Conservation (phyloP, 2,797 vertebrate genomes). For the Garrulus glandarius region DNA sequence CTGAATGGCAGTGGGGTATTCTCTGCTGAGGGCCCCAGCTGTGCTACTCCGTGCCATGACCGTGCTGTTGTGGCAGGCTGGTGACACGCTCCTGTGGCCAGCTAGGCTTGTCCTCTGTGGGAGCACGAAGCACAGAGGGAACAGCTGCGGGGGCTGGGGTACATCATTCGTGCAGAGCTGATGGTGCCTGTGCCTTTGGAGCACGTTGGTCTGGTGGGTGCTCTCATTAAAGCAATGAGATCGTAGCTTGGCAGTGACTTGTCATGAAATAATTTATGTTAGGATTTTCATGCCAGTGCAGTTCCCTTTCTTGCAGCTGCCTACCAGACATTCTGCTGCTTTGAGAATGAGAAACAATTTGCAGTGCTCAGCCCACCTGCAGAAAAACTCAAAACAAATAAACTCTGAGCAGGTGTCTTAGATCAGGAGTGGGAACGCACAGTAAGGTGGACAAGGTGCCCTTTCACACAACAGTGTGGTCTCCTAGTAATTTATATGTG, state of each 20-base stretch:
- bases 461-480: background rate
- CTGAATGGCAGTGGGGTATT: background rate
- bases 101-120: background rate
- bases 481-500: background rate
- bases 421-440: background rate
- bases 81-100: background rate
- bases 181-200: background rate
- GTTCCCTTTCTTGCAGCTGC: background rate
- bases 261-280: background rate
- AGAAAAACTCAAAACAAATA: background rate
- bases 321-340: background rate
- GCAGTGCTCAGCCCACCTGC: background rate
- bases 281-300: background rate
- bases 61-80: background rate
- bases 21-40: background rate
- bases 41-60: background rate
- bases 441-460: background rate
- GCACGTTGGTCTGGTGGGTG: background rate
- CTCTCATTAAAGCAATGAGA: background rate
- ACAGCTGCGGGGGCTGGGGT: background rate
- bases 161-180: accelerated
- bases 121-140: background rate
- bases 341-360: background rate
- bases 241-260: background rate
- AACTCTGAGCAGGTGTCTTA: background rate